These are phyloP conservation scores for Danio rerio DNA, from an alignment of 2,113 vertebrate genomes.

Conservation along the genomic window DNA sequence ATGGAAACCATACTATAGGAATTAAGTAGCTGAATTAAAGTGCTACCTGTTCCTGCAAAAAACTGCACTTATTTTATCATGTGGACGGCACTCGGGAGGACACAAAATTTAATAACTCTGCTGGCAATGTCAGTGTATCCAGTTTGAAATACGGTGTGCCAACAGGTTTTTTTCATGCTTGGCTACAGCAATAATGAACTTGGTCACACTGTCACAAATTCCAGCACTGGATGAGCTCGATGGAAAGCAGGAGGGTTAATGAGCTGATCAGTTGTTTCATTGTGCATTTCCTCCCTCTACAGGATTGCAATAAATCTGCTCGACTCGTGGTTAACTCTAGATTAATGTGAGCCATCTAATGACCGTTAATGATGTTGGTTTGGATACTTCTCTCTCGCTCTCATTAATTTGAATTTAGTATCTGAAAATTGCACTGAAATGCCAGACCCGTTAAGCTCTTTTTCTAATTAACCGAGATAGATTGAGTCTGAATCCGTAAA, in stretches of 20 bases:
- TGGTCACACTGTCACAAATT: neutral
- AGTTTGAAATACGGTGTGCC: slow-evolving; percentile 20
- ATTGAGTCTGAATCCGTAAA: slow-evolving; percentile 13
- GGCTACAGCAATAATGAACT: neutral
- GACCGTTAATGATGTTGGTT: slow-evolving; percentile 47
- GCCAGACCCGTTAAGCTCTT: slow-evolving; percentile 14
- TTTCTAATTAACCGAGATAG: slow-evolving; percentile 18
- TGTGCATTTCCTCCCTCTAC: slow-evolving; percentile 46
- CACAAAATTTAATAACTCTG: neutral
- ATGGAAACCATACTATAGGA: slow-evolving; percentile 37
- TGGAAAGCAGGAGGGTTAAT: slow-evolving; percentile 38
- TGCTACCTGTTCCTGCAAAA: neutral
- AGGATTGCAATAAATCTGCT: slow-evolving; percentile 50
- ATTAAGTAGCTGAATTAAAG: slow-evolving; percentile 4
- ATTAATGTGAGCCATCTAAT: slow-evolving; percentile 50
- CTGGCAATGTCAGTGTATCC: slow-evolving; percentile 12
- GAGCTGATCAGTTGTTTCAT: slow-evolving; percentile 49
- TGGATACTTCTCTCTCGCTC: slow-evolving; percentile 16
- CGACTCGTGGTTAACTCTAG: slow-evolving; percentile 39
- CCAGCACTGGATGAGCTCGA: neutral
- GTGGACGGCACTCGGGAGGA: slow-evolving; percentile 8
- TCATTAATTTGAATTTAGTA: slow-evolving; percentile 37
- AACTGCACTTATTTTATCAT: slow-evolving; percentile 11
- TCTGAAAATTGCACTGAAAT: slow-evolving; percentile 25
- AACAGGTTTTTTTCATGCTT: neutral